Evolutionary conservation across 2,888 invertebrate species (phyloP), one percentile per base, ranked within the genome.

Genomic region (Torymus tubicola): DNA sequence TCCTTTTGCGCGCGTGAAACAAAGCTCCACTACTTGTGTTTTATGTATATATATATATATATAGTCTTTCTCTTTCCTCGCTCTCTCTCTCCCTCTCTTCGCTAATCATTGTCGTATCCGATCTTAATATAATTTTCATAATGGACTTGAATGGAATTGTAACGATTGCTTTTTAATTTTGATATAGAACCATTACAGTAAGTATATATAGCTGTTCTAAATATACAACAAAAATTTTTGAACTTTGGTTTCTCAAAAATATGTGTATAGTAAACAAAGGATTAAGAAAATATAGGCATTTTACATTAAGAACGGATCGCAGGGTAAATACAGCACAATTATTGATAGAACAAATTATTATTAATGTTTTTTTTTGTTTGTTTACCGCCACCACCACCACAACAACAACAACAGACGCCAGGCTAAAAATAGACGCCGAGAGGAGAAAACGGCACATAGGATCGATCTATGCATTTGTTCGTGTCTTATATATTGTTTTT

Each of bases 371-470:
- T n/a, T n/a, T n/a, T n/a, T n/a, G n/a, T n/a, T 71, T 12, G 64
- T 80, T 80, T 82, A 82, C 80, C 80, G 80, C 80, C 76, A 82
- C 82, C 82, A 82, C 78, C 82, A 82, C 80, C 80, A 80, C 73
- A 79, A 76, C 80, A 77, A 82, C 79, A 76, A 76, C 78, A 78
- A 72, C 81, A 81, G 81, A 82, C 55, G 53, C 79, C 81, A 82
- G 82, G 67, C 77, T 57, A 42, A 42, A 42, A 42, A 42, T 42
- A 77, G 82, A 80, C 80, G 76, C 77, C 71, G 78, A 75, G 72
- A 81, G 68, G 67, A 68, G 75, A 55, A 70, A 75, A 75, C 55
- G 57, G 75, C 77, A 60, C 69, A 42, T 42, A 76, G 74, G 52
- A 61, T 74, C 61, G 78, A 74, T 74, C 81, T 58, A n/a, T 70